Conservation (phyloP, 2,797 vertebrate species). For the Gymnodraco acuticeps region DNA sequence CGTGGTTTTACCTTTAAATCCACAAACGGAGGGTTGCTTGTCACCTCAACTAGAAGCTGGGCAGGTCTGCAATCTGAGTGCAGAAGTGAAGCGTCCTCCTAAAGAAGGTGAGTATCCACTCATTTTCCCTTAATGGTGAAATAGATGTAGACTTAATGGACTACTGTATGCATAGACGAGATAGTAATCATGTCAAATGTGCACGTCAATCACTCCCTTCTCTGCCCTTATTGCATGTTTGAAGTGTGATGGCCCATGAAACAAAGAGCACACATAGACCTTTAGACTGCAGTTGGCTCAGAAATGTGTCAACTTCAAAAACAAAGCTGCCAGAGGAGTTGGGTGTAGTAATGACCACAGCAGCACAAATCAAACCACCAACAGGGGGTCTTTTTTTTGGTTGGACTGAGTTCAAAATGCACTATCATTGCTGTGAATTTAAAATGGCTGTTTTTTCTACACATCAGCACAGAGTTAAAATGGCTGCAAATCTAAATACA, state of each 20-base stretch:
- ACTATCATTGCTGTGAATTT: conserved; percentile 68
- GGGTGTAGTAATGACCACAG: conserved; percentile 75
- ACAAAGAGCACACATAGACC: conserved; percentile 84
- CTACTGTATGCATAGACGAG: conserved; percentile 67
- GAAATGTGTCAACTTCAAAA: conserved; percentile 60
- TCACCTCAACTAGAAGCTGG: conserved; percentile 97
- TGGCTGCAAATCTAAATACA: conserved; percentile 67
- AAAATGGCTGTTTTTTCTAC: conserved; percentile 74
- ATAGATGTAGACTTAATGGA: conserved; percentile 57
- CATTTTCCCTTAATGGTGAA: conserved; percentile 49
- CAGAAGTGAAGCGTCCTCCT: conserved; percentile 94
- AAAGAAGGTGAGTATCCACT: conserved; percentile 96
- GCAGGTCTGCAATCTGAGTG: conserved; percentile 97
- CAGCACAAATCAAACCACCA: conserved; percentile 62
- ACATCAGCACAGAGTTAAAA: conserved; percentile 70
- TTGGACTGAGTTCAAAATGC: conserved; percentile 68
- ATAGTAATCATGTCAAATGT: conserved; percentile 73
- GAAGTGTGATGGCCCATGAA: conserved; percentile 82
- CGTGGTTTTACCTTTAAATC: conserved; percentile 97
- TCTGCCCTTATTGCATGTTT: conserved; percentile 81
- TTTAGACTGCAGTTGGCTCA: conserved; percentile 65
- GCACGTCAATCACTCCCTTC: conserved; percentile 80
- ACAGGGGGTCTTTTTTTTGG: conserved; percentile 64
- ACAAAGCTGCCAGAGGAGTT: conserved; percentile 78
- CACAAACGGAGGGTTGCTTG: conserved; percentile 98